A percentile compares a stretch with the other conserved stretches of the same genome.
Conservation (phyloP, 2,888 invertebrate genomes). For the Eupsilia transversa region DNA sequence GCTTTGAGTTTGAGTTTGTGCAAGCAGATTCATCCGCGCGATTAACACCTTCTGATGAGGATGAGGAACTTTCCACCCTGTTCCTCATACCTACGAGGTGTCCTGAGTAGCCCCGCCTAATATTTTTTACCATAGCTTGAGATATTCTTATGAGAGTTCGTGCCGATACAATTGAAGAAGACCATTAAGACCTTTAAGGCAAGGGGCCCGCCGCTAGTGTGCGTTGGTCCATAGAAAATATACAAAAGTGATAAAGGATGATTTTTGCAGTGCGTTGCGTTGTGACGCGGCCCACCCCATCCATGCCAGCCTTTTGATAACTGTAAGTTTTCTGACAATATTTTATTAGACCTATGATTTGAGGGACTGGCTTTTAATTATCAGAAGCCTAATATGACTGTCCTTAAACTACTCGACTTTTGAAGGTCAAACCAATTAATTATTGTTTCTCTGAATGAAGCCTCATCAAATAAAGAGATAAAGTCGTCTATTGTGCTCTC, state of each 20-base stretch:
- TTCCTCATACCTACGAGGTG: not conserved
- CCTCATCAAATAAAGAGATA: slow-evolving; percentile 2
- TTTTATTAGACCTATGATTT: not conserved
- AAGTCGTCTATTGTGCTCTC: slow-evolving; percentile 11
- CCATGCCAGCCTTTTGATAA: too few relatives aligned
- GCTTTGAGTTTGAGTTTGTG: too few relatives aligned
- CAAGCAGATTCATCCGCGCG: too few relatives aligned
- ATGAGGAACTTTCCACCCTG: too few relatives aligned
- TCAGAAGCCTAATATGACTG: not conserved
- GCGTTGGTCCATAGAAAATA: too few relatives aligned
- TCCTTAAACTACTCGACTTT: not conserved
- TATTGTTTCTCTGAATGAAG: slow-evolving; percentile 24
- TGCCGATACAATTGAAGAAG: not conserved
- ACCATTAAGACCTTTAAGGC: not conserved
- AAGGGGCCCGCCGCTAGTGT: too few relatives aligned
- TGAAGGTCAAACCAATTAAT: slow-evolving; percentile 36
- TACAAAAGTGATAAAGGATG: too few relatives aligned
- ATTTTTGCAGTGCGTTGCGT: too few relatives aligned
- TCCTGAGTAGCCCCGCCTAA: not conserved
- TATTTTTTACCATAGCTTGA: not conserved
- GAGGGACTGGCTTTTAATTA: not conserved
- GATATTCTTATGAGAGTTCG: not conserved
- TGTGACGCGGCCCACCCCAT: too few relatives aligned
- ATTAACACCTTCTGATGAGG: not conserved
- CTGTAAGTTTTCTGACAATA: not conserved